Evolutionary conservation across 2,797 vertebrate species (phyloP).

Genomic region (Echeneis naucrates): DNA sequence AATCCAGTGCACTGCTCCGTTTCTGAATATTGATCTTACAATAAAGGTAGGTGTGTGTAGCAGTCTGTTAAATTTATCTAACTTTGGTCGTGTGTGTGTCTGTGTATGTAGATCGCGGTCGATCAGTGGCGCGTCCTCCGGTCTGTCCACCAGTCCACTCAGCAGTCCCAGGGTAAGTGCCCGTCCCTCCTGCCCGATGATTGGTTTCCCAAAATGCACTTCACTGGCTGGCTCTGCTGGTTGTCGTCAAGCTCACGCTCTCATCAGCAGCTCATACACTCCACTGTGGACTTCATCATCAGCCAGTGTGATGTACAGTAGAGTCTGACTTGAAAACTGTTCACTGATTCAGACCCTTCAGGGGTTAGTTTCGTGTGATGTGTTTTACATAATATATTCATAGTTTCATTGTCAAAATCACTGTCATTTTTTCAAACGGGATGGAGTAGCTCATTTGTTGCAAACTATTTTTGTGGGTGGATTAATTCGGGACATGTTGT

Average conservation of each 20-base stretch:
- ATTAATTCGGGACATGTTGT: no score
- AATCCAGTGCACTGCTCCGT: no score
- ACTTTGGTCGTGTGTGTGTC: slow-evolving; percentile 9
- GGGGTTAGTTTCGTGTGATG: no score
- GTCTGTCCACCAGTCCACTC: slow-evolving; percentile 95
- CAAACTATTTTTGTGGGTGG: no score
- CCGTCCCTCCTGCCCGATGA: neutral
- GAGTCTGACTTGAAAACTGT: no score
- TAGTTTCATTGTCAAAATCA: no score
- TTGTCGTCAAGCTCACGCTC: slow-evolving; percentile 14
- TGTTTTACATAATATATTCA: no score
- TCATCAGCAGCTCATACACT: slow-evolving; percentile 40
- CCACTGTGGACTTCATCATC: slow-evolving; percentile 23
- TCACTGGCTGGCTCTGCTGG: slow-evolving; percentile 53
- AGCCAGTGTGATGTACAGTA: slow-evolving; percentile 27
- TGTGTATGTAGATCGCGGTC: slow-evolving; percentile 89
- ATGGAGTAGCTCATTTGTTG: no score
- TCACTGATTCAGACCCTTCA: no score
- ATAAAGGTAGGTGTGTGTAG: neutral
- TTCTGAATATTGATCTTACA: no score
- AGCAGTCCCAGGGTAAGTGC: slow-evolving; percentile 96
- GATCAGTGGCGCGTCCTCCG: slow-evolving; percentile 95
- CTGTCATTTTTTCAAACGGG: no score
- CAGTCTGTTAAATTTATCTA: no score
- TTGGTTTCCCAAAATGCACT: slow-evolving; percentile 61